Percentiles rank a stretch among this genome's conserved stretches.
Conservation (phyloP, 2,113 vertebrate genomes). For the Electrona antarctica region DNA sequence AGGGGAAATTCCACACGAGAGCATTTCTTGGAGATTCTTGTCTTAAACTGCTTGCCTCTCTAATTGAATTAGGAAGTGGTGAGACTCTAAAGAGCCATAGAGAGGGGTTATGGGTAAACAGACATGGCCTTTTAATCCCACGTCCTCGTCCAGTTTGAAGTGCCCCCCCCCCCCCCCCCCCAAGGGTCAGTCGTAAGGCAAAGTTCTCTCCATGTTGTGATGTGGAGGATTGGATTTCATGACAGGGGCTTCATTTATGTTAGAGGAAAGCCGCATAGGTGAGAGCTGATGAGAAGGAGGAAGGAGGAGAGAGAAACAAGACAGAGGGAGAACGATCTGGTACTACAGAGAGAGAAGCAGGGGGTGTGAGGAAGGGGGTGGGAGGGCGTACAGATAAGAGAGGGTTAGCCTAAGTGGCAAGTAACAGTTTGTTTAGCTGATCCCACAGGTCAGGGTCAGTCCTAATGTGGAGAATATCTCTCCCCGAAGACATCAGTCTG, state of each 20-base stretch:
- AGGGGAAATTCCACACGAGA: constrained; percentile 56
- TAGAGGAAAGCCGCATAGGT: constrained; percentile 58
- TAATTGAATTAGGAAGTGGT: constrained; percentile 78
- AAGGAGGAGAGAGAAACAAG: constrained; percentile 22
- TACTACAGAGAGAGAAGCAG: neutral
- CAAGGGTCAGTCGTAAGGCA: constrained; percentile 64
- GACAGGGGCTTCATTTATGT: constrained; percentile 66
- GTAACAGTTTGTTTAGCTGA: constrained; percentile 63
- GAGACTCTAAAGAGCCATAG: constrained; percentile 70
- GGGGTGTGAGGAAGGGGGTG: neutral
- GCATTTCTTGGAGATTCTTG: constrained; percentile 51
- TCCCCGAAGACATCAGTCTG: constrained; percentile 15
- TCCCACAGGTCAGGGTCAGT: constrained; percentile 41
- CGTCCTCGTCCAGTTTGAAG: constrained; percentile 61
- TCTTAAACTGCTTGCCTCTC: constrained; percentile 50
- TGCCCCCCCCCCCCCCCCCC: constrained; percentile 53
- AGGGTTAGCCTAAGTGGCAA: constrained; percentile 43
- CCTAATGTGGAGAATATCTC: constrained; percentile 39
- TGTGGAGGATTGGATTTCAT: constrained; percentile 67
- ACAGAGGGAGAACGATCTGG: constrained; percentile 14
- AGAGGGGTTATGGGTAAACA: constrained; percentile 74
- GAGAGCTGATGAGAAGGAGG: constrained; percentile 43
- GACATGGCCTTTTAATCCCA: constrained; percentile 69
- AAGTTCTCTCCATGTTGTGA: constrained; percentile 62
- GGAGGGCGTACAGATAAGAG: constrained; percentile 7